Evolutionary conservation across 2,113 vertebrate species (phyloP), one percentile per base, ranked within the genome.

Genomic region (Syngnathoides biaculeatus): DNA sequence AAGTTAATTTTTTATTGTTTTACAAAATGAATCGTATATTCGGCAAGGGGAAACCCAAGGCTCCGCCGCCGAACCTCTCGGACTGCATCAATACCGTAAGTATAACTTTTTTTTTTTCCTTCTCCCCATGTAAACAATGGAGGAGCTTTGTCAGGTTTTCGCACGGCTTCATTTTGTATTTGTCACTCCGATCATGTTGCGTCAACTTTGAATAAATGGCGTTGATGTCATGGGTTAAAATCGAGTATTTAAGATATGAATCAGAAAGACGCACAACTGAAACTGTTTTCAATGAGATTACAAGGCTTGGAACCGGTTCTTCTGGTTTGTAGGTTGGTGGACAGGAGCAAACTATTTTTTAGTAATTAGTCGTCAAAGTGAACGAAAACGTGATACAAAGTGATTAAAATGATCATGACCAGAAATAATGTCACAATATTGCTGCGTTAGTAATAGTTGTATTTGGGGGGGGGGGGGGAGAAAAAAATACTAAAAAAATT

Each of bases 71-170:
- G 12, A 98, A 95, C 86, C 89, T 99, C n/a, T 92, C 95, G 0
- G 97, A 98, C 90, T 98, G 96, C 69, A 99, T 99, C 73, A 94
- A 94, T 74, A 94, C 63, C 75, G 97, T 99, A 84, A 90, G 94
- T 91, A 2, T 7, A 68, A 82, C 75, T 83, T 85, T 79, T 42
- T 60, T 0, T 47, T 9, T 45, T 11, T 55, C 8, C 63, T 58
- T 24, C 64, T 47, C 56, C 9, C 47, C 74, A 78, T 6, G 79
- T 78, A 90, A 90, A 89, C 89, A 90, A 90, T 84, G 72, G 83
- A 0, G 69, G 63, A 24, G 43, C 20, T 15, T 15, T 26, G 14
- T 24, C 39, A 45, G 43, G 20, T 62, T 62, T 62, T 15, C 22
- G 8, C 14, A 39, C 1, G 20, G 30, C 40, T 5, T 17, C 1